Evolutionary conservation across 2,797 vertebrate species (phyloP).

Genomic region (Podarcis siculus): DNA sequence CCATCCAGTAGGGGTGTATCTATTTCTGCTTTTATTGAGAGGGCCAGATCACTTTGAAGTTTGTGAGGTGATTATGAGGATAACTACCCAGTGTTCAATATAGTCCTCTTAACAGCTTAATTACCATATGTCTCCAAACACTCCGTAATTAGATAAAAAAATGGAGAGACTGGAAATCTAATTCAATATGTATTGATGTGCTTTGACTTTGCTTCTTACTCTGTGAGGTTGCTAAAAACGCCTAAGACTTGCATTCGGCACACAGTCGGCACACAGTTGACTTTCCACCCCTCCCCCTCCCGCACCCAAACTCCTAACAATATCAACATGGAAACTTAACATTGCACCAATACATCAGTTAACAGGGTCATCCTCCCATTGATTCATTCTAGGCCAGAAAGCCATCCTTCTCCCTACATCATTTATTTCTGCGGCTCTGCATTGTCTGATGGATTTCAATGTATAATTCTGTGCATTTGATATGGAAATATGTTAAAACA

Average conservation of each 20-base stretch:
- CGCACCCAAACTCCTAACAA: no score
- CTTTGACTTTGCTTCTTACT: conserved; percentile 52
- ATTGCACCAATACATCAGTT: neutral
- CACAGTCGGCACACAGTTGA: no score
- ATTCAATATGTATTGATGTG: conserved; percentile 69
- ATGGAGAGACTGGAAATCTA: conserved; percentile 57
- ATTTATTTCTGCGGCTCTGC: conserved; percentile 60
- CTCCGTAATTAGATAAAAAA: conserved; percentile 65
- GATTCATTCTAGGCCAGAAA: conserved; percentile 53
- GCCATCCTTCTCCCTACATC: conserved; percentile 56
- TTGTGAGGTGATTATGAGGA: conserved; percentile 34
- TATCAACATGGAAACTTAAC: neutral
- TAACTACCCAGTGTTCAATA: conserved; percentile 60
- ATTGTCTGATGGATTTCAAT: neutral
- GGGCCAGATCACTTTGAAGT: conserved; percentile 35
- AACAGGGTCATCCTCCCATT: conserved; percentile 42
- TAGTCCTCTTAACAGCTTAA: conserved; percentile 62
- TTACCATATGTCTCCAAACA: conserved; percentile 62
- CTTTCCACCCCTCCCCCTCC: no score
- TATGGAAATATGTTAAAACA: no score
- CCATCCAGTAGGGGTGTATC: neutral
- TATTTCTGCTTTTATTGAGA: neutral
- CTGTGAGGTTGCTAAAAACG: conserved; percentile 28
- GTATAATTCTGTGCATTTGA: no score
- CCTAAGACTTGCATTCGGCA: neutral